phyloP scores from a whole-genome alignment of 2,888 invertebrate species.

The Calliopum simillimum region DNA sequence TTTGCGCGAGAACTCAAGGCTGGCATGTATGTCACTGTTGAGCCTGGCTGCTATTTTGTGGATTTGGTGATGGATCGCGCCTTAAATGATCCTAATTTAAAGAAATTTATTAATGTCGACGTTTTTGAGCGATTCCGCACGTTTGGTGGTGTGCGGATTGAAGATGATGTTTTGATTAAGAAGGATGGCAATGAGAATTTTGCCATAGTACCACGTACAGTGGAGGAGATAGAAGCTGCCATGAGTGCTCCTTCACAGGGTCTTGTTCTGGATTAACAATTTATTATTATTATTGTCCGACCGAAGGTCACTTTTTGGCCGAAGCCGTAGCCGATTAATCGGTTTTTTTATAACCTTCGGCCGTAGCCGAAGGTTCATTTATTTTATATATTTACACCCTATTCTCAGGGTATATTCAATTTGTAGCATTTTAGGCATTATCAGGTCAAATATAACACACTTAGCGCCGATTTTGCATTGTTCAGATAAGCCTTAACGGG shows the following conservation, averaged over 20 bases:
- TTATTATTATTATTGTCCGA: too few species aligned
- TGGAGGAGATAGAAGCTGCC: slow-evolving; percentile 67
- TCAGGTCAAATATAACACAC: too few species aligned
- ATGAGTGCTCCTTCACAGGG: slow-evolving; percentile 46
- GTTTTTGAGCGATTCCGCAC: slow-evolving; percentile 80
- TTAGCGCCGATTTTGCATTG: too few species aligned
- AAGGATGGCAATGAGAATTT: slow-evolving; percentile 87
- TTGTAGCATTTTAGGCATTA: too few species aligned
- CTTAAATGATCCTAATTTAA: slow-evolving; percentile 76
- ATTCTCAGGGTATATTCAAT: too few species aligned
- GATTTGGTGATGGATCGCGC: slow-evolving; percentile 84
- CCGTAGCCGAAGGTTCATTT: too few species aligned
- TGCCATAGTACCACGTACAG: slow-evolving; percentile 93
- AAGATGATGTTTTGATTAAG: slow-evolving; percentile 94
- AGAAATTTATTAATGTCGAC: slow-evolving; percentile 81
- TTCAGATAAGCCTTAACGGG: too few species aligned
- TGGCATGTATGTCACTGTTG: slow-evolving; percentile 94
- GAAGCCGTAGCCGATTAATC: too few species aligned
- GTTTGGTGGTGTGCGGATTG: slow-evolving; percentile 96
- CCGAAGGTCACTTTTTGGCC: too few species aligned
- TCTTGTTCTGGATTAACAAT: background rate
- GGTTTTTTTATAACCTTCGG: too few species aligned
- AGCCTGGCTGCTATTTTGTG: slow-evolving; percentile 98
- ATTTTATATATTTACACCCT: too few species aligned
- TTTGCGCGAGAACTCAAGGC: slow-evolving; percentile 80